phyloP scores from a whole-genome alignment of 1,140 invertebrate genomes.

The Leptinotarsa lineolata region DNA sequence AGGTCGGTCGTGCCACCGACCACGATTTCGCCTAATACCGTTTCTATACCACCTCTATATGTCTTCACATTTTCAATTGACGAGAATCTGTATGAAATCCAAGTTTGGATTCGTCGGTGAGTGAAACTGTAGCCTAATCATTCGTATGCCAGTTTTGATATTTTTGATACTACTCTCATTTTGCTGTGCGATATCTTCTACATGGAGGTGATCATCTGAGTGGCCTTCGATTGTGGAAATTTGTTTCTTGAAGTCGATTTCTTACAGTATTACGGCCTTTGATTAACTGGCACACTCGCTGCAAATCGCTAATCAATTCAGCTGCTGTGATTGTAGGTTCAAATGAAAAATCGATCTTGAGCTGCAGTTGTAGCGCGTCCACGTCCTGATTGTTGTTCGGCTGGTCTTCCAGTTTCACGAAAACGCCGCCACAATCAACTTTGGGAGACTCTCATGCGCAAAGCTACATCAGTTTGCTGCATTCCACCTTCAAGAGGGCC shows the following conservation, averaged over 20 bases:
- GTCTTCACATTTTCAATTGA: too few species aligned
- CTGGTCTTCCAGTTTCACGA: constrained; percentile 1
- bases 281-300: background rate
- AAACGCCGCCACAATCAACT: constrained; percentile 7
- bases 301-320: too few species aligned
- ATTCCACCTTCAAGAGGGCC: too few species aligned
- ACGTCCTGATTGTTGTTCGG: constrained; percentile 5
- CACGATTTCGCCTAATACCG: too few species aligned
- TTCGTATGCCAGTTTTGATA: too few species aligned
- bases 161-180: background rate
- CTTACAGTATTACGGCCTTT: background rate
- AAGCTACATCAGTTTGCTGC: too few species aligned
- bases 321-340: too few species aligned
- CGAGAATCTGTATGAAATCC: too few species aligned
- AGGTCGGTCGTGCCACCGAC: background rate
- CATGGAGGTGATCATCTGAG: background rate
- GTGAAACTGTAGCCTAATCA: too few species aligned
- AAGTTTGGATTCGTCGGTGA: too few species aligned
- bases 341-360: constrained; percentile 1
- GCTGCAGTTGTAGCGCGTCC: background rate
- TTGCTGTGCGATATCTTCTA: background rate
- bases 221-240: background rate
- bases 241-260: background rate
- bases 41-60: constrained; percentile 25
- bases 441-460: background rate